Base-by-base conservation (phyloP, 2,113 vertebrate genomes). In the Phalacrocorax pelagicus region DNA sequence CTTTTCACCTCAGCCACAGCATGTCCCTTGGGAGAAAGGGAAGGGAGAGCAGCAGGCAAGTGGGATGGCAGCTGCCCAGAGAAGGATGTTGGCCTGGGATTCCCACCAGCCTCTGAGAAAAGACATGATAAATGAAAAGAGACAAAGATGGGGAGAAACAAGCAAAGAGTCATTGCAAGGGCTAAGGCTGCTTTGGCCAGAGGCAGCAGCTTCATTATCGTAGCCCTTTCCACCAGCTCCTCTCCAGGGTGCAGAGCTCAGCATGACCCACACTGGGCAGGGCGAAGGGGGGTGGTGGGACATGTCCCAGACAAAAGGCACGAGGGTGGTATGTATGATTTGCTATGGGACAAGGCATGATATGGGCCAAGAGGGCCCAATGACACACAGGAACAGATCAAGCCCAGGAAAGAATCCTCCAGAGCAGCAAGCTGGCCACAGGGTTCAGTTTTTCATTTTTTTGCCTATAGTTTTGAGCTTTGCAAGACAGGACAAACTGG, bases 1-100 rank as follows among this genome's bases (percentile, higher is more conserved):
- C 58, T 79, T 91, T 89, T 92, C 30, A 72, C 40, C 27, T 69
- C 10, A 40, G 34, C 74, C 44, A 49, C n/a, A 79, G 34, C 49
- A 69, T 0, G 0, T 65, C 7, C 17, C 5, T 19, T 0, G 2
- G 22, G 32, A 30, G 74, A 91, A 78, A 49, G 18, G 34, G 61
- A 44, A 52, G 32, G 62, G 27, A 36, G 55, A 55, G 55, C 46
- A 61, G 58, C 23, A 62, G 55, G 18, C 21, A 32, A 0, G 0
- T 32, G 22, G 26, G 40, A 49, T 4, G 14, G 20, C 46, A 75
- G 27, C 51, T 79, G 65, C 27, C 36, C n/a, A 49, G 63, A 17
- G 63, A 52, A 55, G 12, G 17, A 5, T 38, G 23, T 32, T 69
- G 67, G 32, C 46, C 30, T 55, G 59, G 21, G 23, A 34, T 80